phyloP scores from a whole-genome alignment of 2,888 invertebrate species.

The Congeria kusceri region DNA sequence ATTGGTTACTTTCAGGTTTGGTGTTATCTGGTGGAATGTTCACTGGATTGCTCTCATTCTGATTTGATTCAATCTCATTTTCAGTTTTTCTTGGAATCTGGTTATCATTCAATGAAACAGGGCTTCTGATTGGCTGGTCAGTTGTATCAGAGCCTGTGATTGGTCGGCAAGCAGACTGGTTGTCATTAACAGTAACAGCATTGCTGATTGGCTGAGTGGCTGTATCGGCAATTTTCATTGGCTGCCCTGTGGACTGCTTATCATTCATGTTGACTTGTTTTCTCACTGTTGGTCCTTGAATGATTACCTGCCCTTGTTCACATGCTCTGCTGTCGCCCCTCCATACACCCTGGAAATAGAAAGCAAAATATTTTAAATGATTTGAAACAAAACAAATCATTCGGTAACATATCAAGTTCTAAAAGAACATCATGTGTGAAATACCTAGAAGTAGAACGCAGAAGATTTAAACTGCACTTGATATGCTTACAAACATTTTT shows the following conservation, averaged over 20 bases:
- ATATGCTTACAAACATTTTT: too few species aligned
- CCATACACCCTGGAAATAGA: constrained; percentile 60
- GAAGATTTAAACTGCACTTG: too few species aligned
- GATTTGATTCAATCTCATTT: constrained; percentile 1
- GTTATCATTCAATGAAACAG: constrained; percentile 36
- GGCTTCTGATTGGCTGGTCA: constrained; percentile 30
- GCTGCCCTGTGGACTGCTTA: constrained; percentile 35
- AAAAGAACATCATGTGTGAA: background rate
- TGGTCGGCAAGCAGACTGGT: constrained; percentile 36
- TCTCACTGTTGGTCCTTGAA: constrained; percentile 49
- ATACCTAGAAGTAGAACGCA: too few species aligned
- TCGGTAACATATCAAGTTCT: too few species aligned
- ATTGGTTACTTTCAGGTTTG: constrained; percentile 18
- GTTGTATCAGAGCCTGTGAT: constrained; percentile 22
- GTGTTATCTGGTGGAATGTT: background rate
- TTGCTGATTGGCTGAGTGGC: constrained; percentile 33
- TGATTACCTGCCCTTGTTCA: constrained; percentile 59
- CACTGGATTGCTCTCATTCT: background rate
- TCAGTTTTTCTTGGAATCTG: constrained; percentile 31
- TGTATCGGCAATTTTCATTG: constrained; percentile 26
- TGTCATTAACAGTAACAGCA: constrained; percentile 46
- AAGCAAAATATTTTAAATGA: background rate
- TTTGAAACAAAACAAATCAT: background rate
- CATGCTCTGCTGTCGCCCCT: constrained; percentile 58
- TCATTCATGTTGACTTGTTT: constrained; percentile 66